Evolutionary conservation across 2,113 vertebrate species (phyloP).

Genomic region (Nanorana parkeri): DNA sequence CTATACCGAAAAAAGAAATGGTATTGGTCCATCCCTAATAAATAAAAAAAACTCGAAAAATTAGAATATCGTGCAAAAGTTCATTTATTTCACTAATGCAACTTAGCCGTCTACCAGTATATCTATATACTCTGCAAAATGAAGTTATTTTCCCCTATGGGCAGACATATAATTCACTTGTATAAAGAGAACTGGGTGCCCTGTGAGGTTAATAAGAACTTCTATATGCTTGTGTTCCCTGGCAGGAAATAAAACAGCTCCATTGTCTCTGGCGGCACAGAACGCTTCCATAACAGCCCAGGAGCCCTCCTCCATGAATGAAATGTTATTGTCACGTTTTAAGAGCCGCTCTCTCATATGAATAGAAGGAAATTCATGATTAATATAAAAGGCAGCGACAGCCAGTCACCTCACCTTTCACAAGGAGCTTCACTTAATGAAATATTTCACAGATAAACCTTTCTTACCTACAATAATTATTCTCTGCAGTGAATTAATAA

Average conservation of each 20-base stretch:
- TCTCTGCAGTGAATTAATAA: background rate
- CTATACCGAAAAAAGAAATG: no score
- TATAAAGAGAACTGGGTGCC: slow-evolving; percentile 15
- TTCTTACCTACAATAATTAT: background rate
- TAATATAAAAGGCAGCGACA: background rate
- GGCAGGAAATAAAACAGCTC: slow-evolving; percentile 1
- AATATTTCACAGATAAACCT: slow-evolving; percentile 11
- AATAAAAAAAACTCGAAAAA: no score
- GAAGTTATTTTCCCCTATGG: background rate
- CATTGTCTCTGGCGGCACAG: background rate
- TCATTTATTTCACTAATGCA: no score
- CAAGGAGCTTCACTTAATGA: background rate
- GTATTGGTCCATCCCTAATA: no score
- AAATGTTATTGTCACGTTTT: slow-evolving; percentile 40
- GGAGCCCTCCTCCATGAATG: slow-evolving; percentile 15
- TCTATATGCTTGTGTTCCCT: slow-evolving; percentile 32
- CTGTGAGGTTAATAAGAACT: slow-evolving; percentile 47
- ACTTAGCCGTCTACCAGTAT: no score
- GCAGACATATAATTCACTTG: background rate
- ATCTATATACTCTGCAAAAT: background rate
- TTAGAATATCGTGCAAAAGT: no score
- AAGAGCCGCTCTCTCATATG: background rate
- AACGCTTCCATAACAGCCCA: slow-evolving; percentile 2
- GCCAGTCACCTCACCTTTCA: background rate
- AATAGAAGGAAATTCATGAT: slow-evolving; percentile 8